A percentile compares a stretch with the other conserved stretches of the same genome.
Conservation (phyloP, 1,140 invertebrate species). For the Drosophila suzukii region DNA sequence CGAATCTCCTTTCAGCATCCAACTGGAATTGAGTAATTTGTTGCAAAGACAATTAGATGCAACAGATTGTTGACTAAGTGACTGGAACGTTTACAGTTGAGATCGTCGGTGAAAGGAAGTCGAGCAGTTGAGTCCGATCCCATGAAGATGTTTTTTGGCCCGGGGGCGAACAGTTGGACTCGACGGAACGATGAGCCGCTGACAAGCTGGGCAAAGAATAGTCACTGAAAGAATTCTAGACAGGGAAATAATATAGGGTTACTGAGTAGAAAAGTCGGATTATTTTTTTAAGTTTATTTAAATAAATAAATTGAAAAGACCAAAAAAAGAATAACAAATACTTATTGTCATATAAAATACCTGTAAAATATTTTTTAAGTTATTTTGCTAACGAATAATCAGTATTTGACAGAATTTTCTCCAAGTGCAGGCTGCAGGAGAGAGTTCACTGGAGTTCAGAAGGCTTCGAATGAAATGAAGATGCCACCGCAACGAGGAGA, state of each 20-base stretch:
- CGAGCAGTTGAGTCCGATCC: slow-evolving; percentile 11
- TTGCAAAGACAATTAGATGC: slow-evolving; percentile 80
- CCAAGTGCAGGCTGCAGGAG: slow-evolving; percentile 19
- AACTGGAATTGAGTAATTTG: slow-evolving; percentile 80
- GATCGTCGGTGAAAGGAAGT: slow-evolving; percentile 26
- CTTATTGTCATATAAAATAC: no score
- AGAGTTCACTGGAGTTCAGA: slow-evolving; percentile 63
- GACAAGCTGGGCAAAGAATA: slow-evolving; percentile 1
- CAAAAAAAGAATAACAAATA: no score
- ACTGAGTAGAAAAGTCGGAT: no score
- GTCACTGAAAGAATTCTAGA: background rate
- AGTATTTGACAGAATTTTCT: background rate
- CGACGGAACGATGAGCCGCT: slow-evolving; percentile 15
- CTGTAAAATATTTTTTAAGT: no score
- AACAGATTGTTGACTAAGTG: slow-evolving; percentile 82
- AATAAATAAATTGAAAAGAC: no score
- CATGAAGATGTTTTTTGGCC: slow-evolving; percentile 44
- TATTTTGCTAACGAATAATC: no score
- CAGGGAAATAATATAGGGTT: no score
- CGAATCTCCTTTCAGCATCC: slow-evolving; percentile 15
- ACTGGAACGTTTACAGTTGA: slow-evolving; percentile 69
- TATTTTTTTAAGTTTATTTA: no score
- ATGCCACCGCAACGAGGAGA: slow-evolving; percentile 26
- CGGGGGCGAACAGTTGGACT: slow-evolving; percentile 35
- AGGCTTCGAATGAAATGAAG: slow-evolving; percentile 23